Base-by-base conservation (phyloP, 2,888 invertebrate species). In the Metacarcinus magister region DNA sequence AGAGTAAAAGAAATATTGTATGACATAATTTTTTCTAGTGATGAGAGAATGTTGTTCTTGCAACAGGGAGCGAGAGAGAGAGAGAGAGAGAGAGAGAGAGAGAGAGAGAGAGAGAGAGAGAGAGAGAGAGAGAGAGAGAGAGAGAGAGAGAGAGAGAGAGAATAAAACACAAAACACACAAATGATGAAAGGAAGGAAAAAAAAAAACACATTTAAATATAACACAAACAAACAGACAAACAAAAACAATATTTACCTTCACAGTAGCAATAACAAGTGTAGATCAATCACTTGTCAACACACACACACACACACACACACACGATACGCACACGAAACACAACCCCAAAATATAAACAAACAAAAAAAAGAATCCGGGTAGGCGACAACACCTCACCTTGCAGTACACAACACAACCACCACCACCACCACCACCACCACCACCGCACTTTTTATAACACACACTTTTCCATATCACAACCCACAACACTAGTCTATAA, bases 91-190 rank as follows among this genome's bases (percentile, higher is more conserved):
- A 5, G 67, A 67, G 19, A 67, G 67, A 67, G 67, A 67, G 67
- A 67, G 67, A 67, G 67, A 67, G 67, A 67, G 67, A 67, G 67
- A 67, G 67, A 67, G 67, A 67, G 67, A 67, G 67, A 67, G 67
- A 67, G 67, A 67, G 67, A 67, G 67, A 67, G 67, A 67, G 67
- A 67, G 67, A 67, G 67, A 67, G 67, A 67, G 67, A 67, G 67
- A 67, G 67, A 67, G 67, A 67, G 67, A 67, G 67, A 67, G 67
- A 67, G 67, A 67, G 67, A 19, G 67, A 67, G 67, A 67, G 67
- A 67, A 7, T 54, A 54, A 54, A 23, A 23, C 23, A 67, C 67
- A 67, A 19, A 23, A 67, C 67, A 67, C 67, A 2, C n/a, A 4
- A 67, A 67, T 16, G 5, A 23, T 0, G n/a, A 60, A 2, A 60